Evolutionary conservation across 1,140 invertebrate species (phyloP), one percentile per base, ranked within the genome.

Genomic region (Ips nitidus): DNA sequence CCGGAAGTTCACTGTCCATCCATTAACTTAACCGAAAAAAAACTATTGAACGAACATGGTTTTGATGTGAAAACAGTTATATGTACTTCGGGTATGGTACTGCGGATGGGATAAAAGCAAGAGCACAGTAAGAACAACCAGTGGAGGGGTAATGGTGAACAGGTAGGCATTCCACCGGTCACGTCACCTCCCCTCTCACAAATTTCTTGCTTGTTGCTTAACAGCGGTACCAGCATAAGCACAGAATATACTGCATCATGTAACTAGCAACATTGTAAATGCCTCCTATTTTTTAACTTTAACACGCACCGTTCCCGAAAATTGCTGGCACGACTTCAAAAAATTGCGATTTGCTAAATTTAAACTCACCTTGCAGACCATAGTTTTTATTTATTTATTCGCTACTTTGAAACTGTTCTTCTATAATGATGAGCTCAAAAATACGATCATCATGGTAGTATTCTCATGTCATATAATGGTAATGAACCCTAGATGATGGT

Each of bases 111-210:
- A 58, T 59, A 59, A 68, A 67, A 68, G 66, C 66, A 60, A 68
- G 66, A 68, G 57, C 66, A 68, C 59, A 8, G 70, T 58, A 63
- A 63, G 59, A 63, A 69, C 53, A 69, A 64, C 7, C 43, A 63
- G 52, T 63, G 60, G 67, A 63, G 67, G 36, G 62, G 37, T 47
- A 38, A 67, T 62, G 66, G 8, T 69, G 66, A 69, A 69, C 67
- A 69, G 67, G 67, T 69, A 69, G 67, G 67, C 60, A 69, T 69
- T 69, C 67, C 67, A 52, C 53, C 52, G 41, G 40, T 40, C 50
- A 62, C 59, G 59, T 62, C 59, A 62, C 59, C 60, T 36, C 67
- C 67, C 41, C 50, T 56, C 43, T 52, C 5, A 38, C 42, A 45
- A 50, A 22, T 67, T 59, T 58, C 66, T 61, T 58, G 57, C 22